A percentile compares a stretch with the other conserved stretches of the same genome.
These are phyloP conservation scores for Clamator glandarius DNA, from an alignment of 2,797 vertebrate genomes.

Conservation along the genomic window DNA sequence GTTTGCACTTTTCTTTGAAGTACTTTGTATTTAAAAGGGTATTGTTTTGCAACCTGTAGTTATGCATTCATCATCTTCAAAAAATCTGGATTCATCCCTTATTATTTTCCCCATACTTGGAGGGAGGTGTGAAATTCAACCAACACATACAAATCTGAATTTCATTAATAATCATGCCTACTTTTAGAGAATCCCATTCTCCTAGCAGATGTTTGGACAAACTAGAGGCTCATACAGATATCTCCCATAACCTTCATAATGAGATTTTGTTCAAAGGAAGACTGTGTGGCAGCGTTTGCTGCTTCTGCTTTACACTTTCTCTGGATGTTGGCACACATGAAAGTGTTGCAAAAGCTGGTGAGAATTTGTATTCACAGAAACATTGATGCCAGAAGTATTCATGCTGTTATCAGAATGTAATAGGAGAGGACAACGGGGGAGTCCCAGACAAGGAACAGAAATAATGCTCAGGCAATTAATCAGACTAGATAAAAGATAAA, in stretches of 20 bases:
- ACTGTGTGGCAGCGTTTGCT: neutral
- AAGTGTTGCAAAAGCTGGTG: neutral
- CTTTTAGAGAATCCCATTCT: neutral
- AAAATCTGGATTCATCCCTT: neutral
- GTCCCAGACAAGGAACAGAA: neutral
- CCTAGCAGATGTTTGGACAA: neutral
- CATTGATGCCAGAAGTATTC: neutral
- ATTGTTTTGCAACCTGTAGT: neutral
- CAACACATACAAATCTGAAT: neutral
- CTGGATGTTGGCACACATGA: neutral
- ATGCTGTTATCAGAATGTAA: neutral
- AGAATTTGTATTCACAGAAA: constrained; percentile 9
- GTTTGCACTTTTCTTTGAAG: neutral
- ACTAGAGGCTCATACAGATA: neutral
- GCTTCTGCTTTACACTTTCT: neutral
- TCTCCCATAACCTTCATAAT: neutral
- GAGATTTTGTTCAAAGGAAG: neutral
- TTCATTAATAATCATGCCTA: neutral
- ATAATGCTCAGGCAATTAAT: neutral
- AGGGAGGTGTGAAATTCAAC: neutral
- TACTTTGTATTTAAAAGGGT: neutral
- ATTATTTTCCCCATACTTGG: neutral
- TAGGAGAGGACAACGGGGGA: neutral
- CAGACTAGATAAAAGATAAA: neutral
- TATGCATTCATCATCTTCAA: neutral